These are phyloP conservation scores for Spinibarbus caldwelli DNA, from an alignment of 2,797 vertebrate genomes.

Conservation along the genomic window DNA sequence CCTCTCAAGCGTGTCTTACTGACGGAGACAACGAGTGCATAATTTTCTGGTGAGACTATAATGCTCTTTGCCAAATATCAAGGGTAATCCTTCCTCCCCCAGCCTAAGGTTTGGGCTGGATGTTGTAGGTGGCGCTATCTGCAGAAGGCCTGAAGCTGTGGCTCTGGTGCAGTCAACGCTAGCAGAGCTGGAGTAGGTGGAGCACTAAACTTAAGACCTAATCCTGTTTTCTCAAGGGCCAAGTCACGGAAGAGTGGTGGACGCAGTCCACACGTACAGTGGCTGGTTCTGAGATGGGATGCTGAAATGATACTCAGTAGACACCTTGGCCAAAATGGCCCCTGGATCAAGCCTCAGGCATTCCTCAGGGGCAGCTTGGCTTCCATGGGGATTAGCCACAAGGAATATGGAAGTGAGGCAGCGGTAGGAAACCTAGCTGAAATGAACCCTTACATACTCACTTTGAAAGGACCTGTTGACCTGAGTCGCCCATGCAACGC, in stretches of 20 bases:
- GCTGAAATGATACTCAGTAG: constrained; percentile 71
- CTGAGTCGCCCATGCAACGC: constrained; percentile 22
- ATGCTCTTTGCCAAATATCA: constrained; percentile 73
- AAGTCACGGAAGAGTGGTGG: constrained; percentile 48
- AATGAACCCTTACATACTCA: constrained; percentile 55
- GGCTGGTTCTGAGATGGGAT: constrained; percentile 41
- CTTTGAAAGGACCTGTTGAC: constrained; percentile 45
- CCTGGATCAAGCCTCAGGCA: constrained; percentile 76
- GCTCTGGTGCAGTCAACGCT: constrained; percentile 46
- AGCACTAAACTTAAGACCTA: constrained; percentile 57
- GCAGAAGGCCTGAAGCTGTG: constrained; percentile 17
- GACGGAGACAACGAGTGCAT: constrained; percentile 64
- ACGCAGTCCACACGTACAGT: constrained; percentile 31
- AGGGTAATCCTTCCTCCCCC: constrained; percentile 70
- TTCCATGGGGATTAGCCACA: constrained; percentile 73
- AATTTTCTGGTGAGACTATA: constrained; percentile 48
- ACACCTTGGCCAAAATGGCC: constrained; percentile 74
- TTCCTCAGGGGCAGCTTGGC: constrained; percentile 78
- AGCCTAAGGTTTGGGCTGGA: constrained; percentile 18
- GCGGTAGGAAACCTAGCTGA: constrained; percentile 59
- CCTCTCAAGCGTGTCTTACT: constrained; percentile 34
- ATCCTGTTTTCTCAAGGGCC: constrained; percentile 62
- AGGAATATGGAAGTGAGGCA: constrained; percentile 61
- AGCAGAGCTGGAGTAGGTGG: constrained; percentile 44
- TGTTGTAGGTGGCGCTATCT: constrained; percentile 44